These are phyloP conservation scores for Thaumetopoea pityocampa DNA, from an alignment of 1,140 invertebrate genomes.

Conservation along the genomic window DNA sequence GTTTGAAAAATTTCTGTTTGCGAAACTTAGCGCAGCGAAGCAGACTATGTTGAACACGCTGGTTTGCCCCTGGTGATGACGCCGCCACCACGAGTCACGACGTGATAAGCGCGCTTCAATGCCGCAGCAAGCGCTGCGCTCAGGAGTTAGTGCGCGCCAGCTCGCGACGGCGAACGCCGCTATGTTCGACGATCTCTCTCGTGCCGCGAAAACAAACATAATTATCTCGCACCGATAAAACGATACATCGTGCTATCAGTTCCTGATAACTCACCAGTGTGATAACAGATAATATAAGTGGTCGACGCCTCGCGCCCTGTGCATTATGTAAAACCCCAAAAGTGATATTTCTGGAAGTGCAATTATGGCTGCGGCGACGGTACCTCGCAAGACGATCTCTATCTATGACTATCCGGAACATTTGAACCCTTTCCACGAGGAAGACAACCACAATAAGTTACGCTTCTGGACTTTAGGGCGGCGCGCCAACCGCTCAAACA, in stretches of 20 bases:
- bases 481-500: constrained; percentile 69
- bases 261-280: constrained; percentile 62
- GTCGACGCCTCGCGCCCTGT: constrained; percentile 52
- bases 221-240: constrained; percentile 66
- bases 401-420: constrained; percentile 84
- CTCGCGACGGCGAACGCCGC: constrained; percentile 41
- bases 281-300: constrained; percentile 68
- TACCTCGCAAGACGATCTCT: constrained; percentile 58
- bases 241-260: constrained; percentile 57
- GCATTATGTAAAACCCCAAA: constrained; percentile 68
- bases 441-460: constrained; percentile 78
- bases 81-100: constrained; percentile 16
- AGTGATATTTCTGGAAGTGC: constrained; percentile 24
- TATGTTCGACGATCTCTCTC: constrained; percentile 24
- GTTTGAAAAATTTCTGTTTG: no score
- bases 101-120: constrained; percentile 14
- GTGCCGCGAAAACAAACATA: constrained; percentile 60
- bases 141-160: constrained; percentile 38
- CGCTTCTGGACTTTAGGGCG: constrained; percentile 75
- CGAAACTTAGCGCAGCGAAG: no score
- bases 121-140: constrained; percentile 9
- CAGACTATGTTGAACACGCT: no score
- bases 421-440: constrained; percentile 83
- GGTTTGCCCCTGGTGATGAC: no score
- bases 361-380: constrained; percentile 57